Evolutionary conservation across 2,888 invertebrate species (phyloP), one percentile per base, ranked within the genome.

Genomic region (Andrena flavipes): DNA sequence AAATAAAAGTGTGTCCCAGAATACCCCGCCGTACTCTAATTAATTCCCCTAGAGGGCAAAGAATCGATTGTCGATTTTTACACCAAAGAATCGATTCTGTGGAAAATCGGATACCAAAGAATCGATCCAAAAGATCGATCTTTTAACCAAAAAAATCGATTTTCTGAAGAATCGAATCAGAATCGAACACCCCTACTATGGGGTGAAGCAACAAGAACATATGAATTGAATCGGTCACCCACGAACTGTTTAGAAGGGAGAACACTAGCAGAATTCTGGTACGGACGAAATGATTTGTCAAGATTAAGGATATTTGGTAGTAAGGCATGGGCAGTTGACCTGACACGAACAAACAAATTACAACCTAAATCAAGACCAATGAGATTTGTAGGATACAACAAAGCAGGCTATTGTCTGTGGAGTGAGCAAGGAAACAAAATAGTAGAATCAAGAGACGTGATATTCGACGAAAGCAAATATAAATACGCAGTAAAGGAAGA

Each of bases 361-460:
- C 54, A 54, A 20, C 54, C 23, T 0, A 54, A 54, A 54, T n/a
- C 54, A 10, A 54, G 23, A 54, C 23, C 0, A 54, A 54, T 54
- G 54, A 23, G 8, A 54, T 23, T 54, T 10, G 20, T 54, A 20
- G 54, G 54, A 23, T 54, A 54, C 10, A 23, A 23, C 6, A 26
- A 23, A 42, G 13, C 16, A 16, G 63, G 42, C 2, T 64, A 64
- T 8, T 7, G 35, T 20, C 33, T 64, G 35, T 64, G 63, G 63
- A n/a, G 48, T 30, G 13, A 5, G 6, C 13, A 64, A 42, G 42
- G 48, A 33, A 1, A 64, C 20, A 48, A n/a, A 8, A 42, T 64
- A 23, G 4, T 20, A 5, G 64, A 35, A 35, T 64, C 64, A 8
- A 64, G 64, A 64, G 64, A 64, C 10, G 42, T 64, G 0, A 64